Percentiles rank a stretch among this genome's conserved stretches.
phyloP scores from a whole-genome alignment of 1,140 invertebrate species.

The Bathynomus jamesi region DNA sequence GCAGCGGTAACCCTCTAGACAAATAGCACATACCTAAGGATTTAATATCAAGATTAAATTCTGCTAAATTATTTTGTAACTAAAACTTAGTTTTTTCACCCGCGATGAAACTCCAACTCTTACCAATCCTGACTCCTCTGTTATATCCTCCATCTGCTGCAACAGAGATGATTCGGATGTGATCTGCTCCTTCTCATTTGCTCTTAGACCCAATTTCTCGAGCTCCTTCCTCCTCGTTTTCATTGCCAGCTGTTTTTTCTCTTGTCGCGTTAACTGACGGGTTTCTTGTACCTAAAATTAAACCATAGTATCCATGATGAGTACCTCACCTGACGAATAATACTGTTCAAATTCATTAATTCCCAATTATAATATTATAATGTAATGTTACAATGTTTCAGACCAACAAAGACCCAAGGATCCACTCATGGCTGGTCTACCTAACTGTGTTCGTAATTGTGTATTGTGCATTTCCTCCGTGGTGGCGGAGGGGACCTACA shows the following conservation, averaged over 20 bases:
- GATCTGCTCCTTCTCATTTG: conserved; percentile 82
- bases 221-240: conserved; percentile 93
- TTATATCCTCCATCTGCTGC: conserved; percentile 50
- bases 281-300: conserved; percentile 69
- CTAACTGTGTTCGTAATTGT: no score
- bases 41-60: neutral
- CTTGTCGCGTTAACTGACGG: conserved; percentile 76
- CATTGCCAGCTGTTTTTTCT: conserved; percentile 96
- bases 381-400: no score
- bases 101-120: neutral
- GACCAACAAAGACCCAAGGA: no score
- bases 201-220: conserved; percentile 88
- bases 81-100: neutral
- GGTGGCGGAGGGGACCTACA: no score
- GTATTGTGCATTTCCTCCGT: no score
- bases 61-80: neutral
- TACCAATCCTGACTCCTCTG: conserved; percentile 50
- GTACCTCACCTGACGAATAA: no score
- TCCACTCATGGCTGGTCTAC: no score
- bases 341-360: no score
- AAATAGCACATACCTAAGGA: conserved; percentile 88
- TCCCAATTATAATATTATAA: no score
- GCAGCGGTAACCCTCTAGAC: conserved; percentile 85
- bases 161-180: conserved; percentile 43
- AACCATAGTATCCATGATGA: no score